Conservation (phyloP, 1,140 invertebrate genomes). For the Pygmarrhopalites habei region DNA sequence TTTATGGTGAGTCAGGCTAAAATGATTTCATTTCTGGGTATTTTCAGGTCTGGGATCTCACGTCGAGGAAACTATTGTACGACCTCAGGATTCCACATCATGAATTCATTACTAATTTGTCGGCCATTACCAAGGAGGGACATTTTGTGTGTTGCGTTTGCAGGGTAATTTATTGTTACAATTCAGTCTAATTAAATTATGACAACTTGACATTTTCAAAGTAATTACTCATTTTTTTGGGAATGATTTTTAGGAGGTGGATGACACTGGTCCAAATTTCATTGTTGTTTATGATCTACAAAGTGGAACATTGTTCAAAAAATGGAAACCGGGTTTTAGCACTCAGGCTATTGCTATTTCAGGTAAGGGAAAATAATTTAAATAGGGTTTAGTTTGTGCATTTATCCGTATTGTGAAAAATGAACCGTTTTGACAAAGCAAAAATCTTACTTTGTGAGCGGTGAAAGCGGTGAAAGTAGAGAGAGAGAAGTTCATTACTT, state of each 20-base stretch:
- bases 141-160: constrained; percentile 56
- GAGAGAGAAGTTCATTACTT: no score
- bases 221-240: constrained; percentile 39
- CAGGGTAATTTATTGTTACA: constrained; percentile 44
- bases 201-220: neutral
- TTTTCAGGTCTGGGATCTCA: constrained; percentile 77
- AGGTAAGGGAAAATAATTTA: no score
- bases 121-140: constrained; percentile 79
- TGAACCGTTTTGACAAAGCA: no score
- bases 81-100: constrained; percentile 80
- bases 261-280: constrained; percentile 74
- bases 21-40: no score
- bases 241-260: constrained; percentile 67
- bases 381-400: no score
- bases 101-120: constrained; percentile 73
- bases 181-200: constrained; percentile 10
- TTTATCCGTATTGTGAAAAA: no score
- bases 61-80: constrained; percentile 72
- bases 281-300: constrained; percentile 86
- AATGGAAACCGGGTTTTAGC: constrained; percentile 63
- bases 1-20: no score
- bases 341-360: constrained; percentile 73
- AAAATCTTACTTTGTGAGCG: no score
- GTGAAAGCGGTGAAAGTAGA: no score
- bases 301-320: constrained; percentile 82